Evolutionary conservation across 2,113 vertebrate genomes (phyloP), one percentile per base, ranked within the genome.

Genomic region (Pangasianodon hypophthalmus): DNA sequence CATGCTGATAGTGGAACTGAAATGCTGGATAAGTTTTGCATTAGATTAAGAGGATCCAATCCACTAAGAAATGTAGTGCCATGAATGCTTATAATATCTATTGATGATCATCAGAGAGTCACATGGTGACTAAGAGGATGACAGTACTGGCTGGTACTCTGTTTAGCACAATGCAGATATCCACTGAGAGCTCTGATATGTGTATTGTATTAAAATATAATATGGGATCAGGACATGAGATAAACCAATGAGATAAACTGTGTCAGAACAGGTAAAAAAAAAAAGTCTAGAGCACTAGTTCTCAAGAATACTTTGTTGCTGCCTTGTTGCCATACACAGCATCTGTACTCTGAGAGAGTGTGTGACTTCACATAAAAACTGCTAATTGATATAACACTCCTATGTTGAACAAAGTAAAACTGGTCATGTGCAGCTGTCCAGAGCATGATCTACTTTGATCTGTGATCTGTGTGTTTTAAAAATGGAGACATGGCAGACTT

Each of bases 401-500:
- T 32, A 83, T 52, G 73, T 60, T 84, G 37, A 84, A 79, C 71
- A 79, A 79, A 79, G 48, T 79, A 60, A 60, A 64, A 24, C 41
- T 60, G 37, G 29, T 50, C 32, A 84, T 71, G 52, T 75, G 86
- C 71, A 44, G 44, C 46, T 82, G 60, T 88, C 79, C 19, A 44
- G 48, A 89, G 46, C 52, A 64, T 54, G 32, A 85, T 41, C 44
- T 58, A 16, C 44, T 85, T 89, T 86, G 73, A 81, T 86, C 73
- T 80, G 24, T 6, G 56, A 37, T 37, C 56, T 29, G 44, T 21
- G 41, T 54, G 60, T 64, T n/a, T 80, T 67, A 10, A 84, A 88
- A 64, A 71, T 69, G 75, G 48, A 82, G 48, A 44, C 60, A 82
- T 46, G 21, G 60, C n/a, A 62, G 29, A 41, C 37, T 10, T 69